These are phyloP conservation scores for Ceratina japonica DNA, from an alignment of 1,140 invertebrate genomes.

Conservation along the genomic window DNA sequence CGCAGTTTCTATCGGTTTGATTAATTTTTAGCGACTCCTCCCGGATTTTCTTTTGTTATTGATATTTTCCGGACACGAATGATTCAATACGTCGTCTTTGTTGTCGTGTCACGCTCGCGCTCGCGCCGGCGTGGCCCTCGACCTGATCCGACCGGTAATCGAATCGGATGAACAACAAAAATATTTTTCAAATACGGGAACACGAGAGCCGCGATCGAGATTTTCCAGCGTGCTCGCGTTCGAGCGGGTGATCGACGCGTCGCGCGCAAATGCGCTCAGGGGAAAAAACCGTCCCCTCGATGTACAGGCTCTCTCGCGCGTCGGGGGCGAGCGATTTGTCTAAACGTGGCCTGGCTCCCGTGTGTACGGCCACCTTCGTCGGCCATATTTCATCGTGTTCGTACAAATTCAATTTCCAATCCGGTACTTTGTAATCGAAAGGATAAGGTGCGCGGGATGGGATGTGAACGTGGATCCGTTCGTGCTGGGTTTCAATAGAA, in stretches of 20 bases:
- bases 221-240: conserved; percentile 10
- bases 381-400: conserved; percentile 21
- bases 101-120: neutral
- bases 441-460: conserved; percentile 2
- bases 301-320: neutral
- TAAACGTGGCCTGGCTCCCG: neutral
- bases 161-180: conserved; percentile 20
- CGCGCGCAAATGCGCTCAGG: neutral
- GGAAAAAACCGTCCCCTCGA: neutral
- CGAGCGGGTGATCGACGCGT: conserved; percentile 29
- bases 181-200: conserved; percentile 20
- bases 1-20: neutral
- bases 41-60: neutral
- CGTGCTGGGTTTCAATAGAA: neutral
- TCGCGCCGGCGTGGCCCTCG: conserved; percentile 1
- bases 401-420: conserved; percentile 46
- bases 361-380: conserved; percentile 4
- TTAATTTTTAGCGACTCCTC: conserved; percentile 13
- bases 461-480: neutral
- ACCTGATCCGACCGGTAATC: conserved; percentile 10
- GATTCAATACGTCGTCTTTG: neutral
- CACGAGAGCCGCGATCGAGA: neutral
- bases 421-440: conserved; percentile 40
- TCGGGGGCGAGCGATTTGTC: conserved; percentile 34
- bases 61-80: neutral